Percentiles rank a stretch among this genome's conserved stretches.
These are phyloP conservation scores for Tachina grossa DNA, from an alignment of 2,888 invertebrate genomes.

Conservation along the genomic window DNA sequence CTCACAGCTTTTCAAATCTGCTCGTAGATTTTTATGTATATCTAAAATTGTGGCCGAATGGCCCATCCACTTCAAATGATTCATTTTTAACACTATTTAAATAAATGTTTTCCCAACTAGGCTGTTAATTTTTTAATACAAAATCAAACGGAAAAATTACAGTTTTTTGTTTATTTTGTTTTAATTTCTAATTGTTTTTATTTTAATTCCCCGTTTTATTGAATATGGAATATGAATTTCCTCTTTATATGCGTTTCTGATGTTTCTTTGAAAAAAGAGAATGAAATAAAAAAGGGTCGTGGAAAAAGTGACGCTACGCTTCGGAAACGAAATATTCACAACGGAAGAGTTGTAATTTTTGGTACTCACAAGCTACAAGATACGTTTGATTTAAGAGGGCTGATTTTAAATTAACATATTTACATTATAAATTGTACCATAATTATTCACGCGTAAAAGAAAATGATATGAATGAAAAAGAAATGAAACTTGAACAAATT, in stretches of 20 bases:
- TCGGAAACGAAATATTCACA: constrained; percentile 66
- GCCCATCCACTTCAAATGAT: constrained; percentile 82
- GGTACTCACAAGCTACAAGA: neutral
- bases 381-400: no score
- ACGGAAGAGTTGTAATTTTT: constrained; percentile 28
- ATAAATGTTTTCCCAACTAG: neutral
- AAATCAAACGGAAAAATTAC: constrained; percentile 35
- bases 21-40: constrained; percentile 79
- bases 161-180: constrained; percentile 76
- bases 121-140: constrained; percentile 12
- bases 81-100: constrained; percentile 73
- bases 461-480: no score
- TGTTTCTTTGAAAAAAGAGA: constrained; percentile 54
- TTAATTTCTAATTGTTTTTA: constrained; percentile 70
- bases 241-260: constrained; percentile 46
- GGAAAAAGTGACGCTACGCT: constrained; percentile 62
- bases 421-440: no score
- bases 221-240: constrained; percentile 64
- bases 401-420: no score
- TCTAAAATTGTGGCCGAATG: constrained; percentile 81
- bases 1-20: constrained; percentile 79
- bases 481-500: no score
- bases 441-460: no score
- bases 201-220: constrained; percentile 61
- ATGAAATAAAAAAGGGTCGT: constrained; percentile 58